Base-by-base conservation (phyloP, 2,888 invertebrate species). In the Pyralis farinalis region DNA sequence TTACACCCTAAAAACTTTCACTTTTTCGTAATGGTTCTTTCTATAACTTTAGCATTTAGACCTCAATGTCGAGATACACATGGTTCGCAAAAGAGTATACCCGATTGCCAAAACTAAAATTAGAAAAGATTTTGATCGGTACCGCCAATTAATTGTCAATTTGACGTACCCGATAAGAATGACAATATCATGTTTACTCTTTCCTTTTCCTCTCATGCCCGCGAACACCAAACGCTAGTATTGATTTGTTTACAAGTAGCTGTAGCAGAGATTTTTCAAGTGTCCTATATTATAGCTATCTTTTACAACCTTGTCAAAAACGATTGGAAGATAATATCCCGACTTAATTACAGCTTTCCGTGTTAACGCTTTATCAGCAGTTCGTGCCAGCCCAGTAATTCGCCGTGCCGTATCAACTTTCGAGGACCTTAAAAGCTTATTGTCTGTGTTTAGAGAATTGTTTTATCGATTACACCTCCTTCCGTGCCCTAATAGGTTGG, bases 201-300 rank as follows among this genome's bases (percentile, higher is more conserved):
- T 16, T 16, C 16, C 16, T 16, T 36, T 74, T 54, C 36, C 69
- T 59, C 75, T 42, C 55, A 53, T 55, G 61, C 71, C 70, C 73
- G 77, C 74, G 76, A 83, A 81, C 55, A 58, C 59, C 58, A 69
- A 76, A 73, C 48, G 57, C 55, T 35, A 44, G 80, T 86, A 86
- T 87, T 87, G 87, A 86, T 87, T 86, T 87, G 87, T 87, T 87
- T 87, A 85, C 85, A 77, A 78, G 73, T 71, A 66, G 53, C 51
- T 51, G 58, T 64, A 60, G 53, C 51, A 57, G 49, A 73, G 66
- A 71, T 64, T 68, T 69, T 63, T 63, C 49, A 56, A 63, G 63
- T 67, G 62, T 64, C 57, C 55, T 65, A 52, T 60, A 58, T 43
- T 77, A 76, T 75, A 75, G 60, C 47, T 82, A 79, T 69, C 55